A percentile compares a stretch with the other conserved stretches of the same genome.
phyloP scores from a whole-genome alignment of 2,888 invertebrate species.

The Pollenia griseotomentosa region DNA sequence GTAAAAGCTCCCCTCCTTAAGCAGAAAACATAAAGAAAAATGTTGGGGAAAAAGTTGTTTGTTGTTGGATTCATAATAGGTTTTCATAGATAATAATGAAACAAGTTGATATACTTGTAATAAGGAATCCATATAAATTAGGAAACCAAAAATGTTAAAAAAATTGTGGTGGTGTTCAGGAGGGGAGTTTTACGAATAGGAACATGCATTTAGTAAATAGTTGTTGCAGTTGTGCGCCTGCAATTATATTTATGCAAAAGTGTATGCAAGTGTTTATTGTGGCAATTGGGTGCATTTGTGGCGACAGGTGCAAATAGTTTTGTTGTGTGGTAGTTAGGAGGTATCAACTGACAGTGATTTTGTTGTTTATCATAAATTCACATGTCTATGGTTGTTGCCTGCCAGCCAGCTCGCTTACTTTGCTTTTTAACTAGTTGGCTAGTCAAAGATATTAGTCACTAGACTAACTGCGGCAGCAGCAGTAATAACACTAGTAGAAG shows the following conservation, averaged over 20 bases:
- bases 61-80: slow-evolving; percentile 48
- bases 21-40: slow-evolving; percentile 23
- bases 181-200: slow-evolving; percentile 42
- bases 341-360: slow-evolving; percentile 75
- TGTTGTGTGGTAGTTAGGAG: slow-evolving; percentile 74
- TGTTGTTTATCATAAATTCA: slow-evolving; percentile 76
- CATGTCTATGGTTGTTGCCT: slow-evolving; percentile 69
- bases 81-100: slow-evolving; percentile 71
- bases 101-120: slow-evolving; percentile 60
- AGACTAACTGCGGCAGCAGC: slow-evolving; percentile 34
- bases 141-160: slow-evolving; percentile 65
- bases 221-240: slow-evolving; percentile 44
- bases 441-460: slow-evolving; percentile 66
- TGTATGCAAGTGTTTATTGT: slow-evolving; percentile 67
- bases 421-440: slow-evolving; percentile 24
- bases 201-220: background rate
- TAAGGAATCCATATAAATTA: slow-evolving; percentile 73
- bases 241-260: slow-evolving; percentile 59
- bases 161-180: slow-evolving; percentile 37
- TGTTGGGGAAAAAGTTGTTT: background rate
- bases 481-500: slow-evolving; percentile 42
- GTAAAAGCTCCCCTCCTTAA: slow-evolving; percentile 48
- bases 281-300: slow-evolving; percentile 73
- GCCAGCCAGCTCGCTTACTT: slow-evolving; percentile 26
- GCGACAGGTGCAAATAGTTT: slow-evolving; percentile 74